Evolutionary conservation across 1,140 invertebrate genomes (phyloP).

Genomic region (Cotesia glomerata): DNA sequence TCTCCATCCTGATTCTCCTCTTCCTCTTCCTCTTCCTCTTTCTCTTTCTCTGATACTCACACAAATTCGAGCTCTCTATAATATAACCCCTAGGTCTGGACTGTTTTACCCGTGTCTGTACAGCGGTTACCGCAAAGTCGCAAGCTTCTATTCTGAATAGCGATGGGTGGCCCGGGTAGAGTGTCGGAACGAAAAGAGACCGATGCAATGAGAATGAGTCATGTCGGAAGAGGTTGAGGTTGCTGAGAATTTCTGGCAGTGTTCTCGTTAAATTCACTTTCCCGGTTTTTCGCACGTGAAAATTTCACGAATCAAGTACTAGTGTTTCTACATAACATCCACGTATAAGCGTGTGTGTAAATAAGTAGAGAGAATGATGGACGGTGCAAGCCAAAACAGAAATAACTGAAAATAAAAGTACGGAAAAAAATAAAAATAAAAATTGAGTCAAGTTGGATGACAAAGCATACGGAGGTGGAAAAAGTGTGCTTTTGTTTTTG

Average conservation of each 20-base stretch:
- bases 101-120: not conserved
- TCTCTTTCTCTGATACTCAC: not conserved
- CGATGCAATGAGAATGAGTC: not conserved
- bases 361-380: too few relatives aligned
- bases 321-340: too few relatives aligned
- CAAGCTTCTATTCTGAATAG: not conserved
- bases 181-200: not conserved
- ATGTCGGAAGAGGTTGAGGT: not conserved
- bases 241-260: not conserved
- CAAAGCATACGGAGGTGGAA: conserved; percentile 4
- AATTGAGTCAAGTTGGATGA: too few relatives aligned
- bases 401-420: not conserved
- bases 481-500: not conserved
- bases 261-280: not conserved
- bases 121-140: not conserved
- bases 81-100: not conserved
- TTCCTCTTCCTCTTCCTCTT: not conserved
- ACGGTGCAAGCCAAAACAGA: too few relatives aligned
- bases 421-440: conserved; percentile 12
- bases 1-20: not conserved
- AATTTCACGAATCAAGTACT: conserved; percentile 8
- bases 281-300: not conserved
- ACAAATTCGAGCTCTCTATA: not conserved
- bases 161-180: not conserved
- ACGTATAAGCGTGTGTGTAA: too few relatives aligned